Base-by-base conservation (phyloP, 2,888 invertebrate species). In the Polia nebulosa region DNA sequence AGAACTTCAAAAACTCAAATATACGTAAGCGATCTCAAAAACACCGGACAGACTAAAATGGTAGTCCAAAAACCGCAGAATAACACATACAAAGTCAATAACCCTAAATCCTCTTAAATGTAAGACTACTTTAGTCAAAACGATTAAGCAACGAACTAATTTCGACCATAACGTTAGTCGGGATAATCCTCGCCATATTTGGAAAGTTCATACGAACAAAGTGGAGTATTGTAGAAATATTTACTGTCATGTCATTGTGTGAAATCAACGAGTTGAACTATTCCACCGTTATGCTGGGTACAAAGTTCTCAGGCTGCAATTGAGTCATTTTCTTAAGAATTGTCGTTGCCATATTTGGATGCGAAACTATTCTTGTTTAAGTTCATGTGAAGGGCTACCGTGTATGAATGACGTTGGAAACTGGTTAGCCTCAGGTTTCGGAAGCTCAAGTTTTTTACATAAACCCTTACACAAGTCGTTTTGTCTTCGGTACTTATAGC, bases 241-340 rank as follows among this genome's bases (percentile, higher is more conserved):
- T 68, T 75, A 64, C 63, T 68, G 72, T 62, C 62, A 15, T 61
- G 66, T 81, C 81, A 76, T 73, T 69, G 79, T 81, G 60, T 64
- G 60, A 76, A 66, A 71, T 68, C 63, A 81, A 41, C 52, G 51
- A 52, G 57, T 72, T 72, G 66, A 62, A 81, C 72, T 81, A 63
- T 66, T 58, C 53, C 63, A 76, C 72, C 65, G 72, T 81, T 81
- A 81, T 52, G 41, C 60, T 59, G 63, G 65, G 62, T 45, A 74
- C 39, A 66, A 76, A 22, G 68, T 68, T 77, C 73, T 61, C 78
- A 64, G 61, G 64, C 60, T 17, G 58, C 58, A 68, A 73, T 64
- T 68, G 68, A 78, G 53, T 78, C 55, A 77, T 77, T 61, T 68
- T 68, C 64, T 44, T 47, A 61, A 27, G 63, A 77, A 77, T 61